Conservation (phyloP, 2,888 invertebrate genomes). For the Tridacna gigas region DNA sequence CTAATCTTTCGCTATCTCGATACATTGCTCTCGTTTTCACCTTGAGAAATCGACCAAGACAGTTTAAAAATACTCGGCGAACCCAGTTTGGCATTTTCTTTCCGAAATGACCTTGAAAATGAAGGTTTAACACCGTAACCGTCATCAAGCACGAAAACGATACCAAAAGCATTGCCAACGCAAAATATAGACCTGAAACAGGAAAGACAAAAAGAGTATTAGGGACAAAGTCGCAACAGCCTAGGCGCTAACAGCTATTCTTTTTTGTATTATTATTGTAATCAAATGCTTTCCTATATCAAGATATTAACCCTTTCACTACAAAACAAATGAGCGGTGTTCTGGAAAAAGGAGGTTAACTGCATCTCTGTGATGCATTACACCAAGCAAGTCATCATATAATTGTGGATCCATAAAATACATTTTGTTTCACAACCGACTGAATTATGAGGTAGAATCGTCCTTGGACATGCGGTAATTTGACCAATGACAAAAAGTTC, state of each 20-base stretch:
- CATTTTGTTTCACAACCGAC: no score
- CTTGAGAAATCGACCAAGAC: conserved; percentile 12
- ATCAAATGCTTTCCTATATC: neutral
- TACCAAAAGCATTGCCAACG: conserved; percentile 70
- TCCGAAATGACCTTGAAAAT: conserved; percentile 66
- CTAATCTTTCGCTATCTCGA: conserved; percentile 21
- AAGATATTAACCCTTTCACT: no score
- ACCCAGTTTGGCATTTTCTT: conserved; percentile 61
- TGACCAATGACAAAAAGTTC: no score
- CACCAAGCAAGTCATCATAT: no score
- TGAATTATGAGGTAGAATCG: no score
- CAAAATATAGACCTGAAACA: conserved; percentile 70
- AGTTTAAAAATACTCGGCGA: conserved; percentile 56
- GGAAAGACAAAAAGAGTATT: neutral
- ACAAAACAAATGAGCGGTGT: neutral
- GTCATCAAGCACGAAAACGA: conserved; percentile 73
- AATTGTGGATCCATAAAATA: no score
- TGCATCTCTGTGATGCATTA: no score
- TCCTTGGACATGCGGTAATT: no score
- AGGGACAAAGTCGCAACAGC: no score
- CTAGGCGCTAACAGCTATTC: no score
- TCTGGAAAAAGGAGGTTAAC: no score
- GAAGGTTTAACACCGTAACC: conserved; percentile 68
- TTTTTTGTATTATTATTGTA: neutral
- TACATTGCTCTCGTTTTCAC: conserved; percentile 21